A percentile compares a stretch with the other conserved stretches of the same genome.
These are phyloP conservation scores for Terebella lapidaria DNA, from an alignment of 2,888 invertebrate species.

Conservation along the genomic window DNA sequence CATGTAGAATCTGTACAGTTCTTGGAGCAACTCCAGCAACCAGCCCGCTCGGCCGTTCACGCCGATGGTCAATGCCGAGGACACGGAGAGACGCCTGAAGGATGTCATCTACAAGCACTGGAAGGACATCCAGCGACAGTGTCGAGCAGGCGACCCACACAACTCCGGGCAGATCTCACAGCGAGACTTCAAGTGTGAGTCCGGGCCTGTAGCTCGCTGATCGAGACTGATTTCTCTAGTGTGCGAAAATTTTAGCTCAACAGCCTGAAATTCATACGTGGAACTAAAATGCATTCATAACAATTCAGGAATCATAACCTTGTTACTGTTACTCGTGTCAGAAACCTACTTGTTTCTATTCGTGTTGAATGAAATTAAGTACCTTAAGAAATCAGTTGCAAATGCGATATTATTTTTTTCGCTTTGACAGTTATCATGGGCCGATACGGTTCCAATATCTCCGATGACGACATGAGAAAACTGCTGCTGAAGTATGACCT, in stretches of 20 bases:
- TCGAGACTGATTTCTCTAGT: too few species aligned
- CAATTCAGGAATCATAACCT: too few species aligned
- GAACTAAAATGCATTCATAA: too few species aligned
- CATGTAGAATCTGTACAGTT: slow-evolving; percentile 1
- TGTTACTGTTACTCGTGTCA: too few species aligned
- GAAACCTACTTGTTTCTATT: too few species aligned
- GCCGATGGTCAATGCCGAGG: slow-evolving; percentile 45
- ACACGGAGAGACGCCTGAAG: slow-evolving; percentile 35
- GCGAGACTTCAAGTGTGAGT: slow-evolving; percentile 39
- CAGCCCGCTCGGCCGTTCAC: slow-evolving; percentile 28
- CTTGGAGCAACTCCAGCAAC: not conserved
- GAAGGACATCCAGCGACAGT: slow-evolving; percentile 44
- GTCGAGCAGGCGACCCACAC: slow-evolving; percentile 36
- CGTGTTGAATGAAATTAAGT: too few species aligned
- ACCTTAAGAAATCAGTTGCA: too few species aligned
- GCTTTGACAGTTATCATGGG: slow-evolving; percentile 24
- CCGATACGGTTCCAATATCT: slow-evolving; percentile 31
- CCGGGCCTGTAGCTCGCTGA: too few species aligned
- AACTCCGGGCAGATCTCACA: slow-evolving; percentile 39
- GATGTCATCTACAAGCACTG: slow-evolving; percentile 38
- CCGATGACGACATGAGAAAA: slow-evolving; percentile 36
- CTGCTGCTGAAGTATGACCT: slow-evolving; percentile 46
- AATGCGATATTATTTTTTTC: not conserved
- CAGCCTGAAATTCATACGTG: too few species aligned
- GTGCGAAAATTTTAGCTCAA: too few species aligned